A percentile compares a stretch with the other conserved stretches of the same genome.
Conservation (phyloP, 2,888 invertebrate genomes). For the Pherbina coryleti region DNA sequence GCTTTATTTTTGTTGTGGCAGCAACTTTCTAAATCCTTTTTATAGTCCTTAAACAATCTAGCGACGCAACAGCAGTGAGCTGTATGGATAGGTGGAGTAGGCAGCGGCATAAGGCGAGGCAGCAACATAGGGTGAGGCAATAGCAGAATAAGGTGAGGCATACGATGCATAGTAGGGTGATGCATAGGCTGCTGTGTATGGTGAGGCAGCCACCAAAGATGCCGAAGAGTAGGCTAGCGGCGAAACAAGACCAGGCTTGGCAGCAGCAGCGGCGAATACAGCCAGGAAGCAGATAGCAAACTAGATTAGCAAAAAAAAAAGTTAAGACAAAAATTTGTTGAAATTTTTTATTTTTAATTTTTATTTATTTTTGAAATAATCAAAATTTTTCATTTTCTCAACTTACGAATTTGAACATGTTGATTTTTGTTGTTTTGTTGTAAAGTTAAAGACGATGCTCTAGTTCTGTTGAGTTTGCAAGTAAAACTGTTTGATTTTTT, state of each 20-base stretch:
- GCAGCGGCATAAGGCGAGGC: slow-evolving; percentile 41
- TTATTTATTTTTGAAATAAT: neutral
- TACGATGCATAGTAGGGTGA: slow-evolving; percentile 45
- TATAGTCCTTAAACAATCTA: slow-evolving; percentile 15
- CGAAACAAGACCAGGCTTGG: slow-evolving; percentile 52
- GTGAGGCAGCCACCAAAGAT: slow-evolving; percentile 44
- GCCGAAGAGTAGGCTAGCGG: slow-evolving; percentile 49
- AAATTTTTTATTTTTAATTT: neutral
- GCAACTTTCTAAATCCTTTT: neutral
- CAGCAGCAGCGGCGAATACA: slow-evolving; percentile 49
- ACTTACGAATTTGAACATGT: slow-evolving; percentile 37
- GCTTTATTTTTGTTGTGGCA: neutral
- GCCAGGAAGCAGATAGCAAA: slow-evolving; percentile 49
- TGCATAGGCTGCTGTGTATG: slow-evolving; percentile 42
- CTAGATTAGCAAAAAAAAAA: slow-evolving; percentile 32
- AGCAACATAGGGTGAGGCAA: slow-evolving; percentile 46
- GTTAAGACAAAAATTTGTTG: neutral
- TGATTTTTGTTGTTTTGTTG: neutral
- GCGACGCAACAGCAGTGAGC: slow-evolving; percentile 43
- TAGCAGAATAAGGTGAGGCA: slow-evolving; percentile 51
- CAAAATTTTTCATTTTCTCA: neutral
- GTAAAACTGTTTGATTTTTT: neutral
- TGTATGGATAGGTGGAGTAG: slow-evolving; percentile 41
- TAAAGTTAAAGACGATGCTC: neutral
- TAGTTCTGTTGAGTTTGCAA: neutral